These are phyloP conservation scores for Apeltes quadracus DNA, from an alignment of 2,113 vertebrate genomes.

Conservation along the genomic window DNA sequence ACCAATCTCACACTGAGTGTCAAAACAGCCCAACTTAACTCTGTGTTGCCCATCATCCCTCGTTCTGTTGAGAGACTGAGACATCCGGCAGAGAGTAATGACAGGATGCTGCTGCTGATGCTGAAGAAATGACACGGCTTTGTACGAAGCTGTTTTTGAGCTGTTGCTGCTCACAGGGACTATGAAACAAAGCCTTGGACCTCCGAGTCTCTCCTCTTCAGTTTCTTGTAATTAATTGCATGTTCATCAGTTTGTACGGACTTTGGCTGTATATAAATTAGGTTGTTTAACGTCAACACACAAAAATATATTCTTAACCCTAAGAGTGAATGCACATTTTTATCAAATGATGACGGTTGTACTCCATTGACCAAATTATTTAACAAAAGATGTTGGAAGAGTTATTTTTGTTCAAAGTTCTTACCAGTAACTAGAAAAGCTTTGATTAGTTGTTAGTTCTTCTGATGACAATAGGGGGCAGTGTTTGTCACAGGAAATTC, in stretches of 20 bases:
- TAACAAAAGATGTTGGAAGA: not conserved
- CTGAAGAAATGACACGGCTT: constrained; percentile 1
- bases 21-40: constrained; percentile 12
- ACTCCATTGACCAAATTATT: not conserved
- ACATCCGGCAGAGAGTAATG: constrained; percentile 6
- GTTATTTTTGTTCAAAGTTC: no score
- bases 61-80: not conserved
- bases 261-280: not conserved
- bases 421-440: not conserved
- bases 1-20: constrained; percentile 1
- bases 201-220: not conserved
- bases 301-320: not conserved
- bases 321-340: not conserved
- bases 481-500: not conserved
- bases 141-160: not conserved
- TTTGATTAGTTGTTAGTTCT: not conserved
- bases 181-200: not conserved
- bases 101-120: constrained; percentile 8
- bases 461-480: not conserved
- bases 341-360: not conserved
- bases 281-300: not conserved
- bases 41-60: no score
- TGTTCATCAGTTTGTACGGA: not conserved
- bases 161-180: not conserved
- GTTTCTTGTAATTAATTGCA: no score